Evolutionary conservation across 2,113 vertebrate species (phyloP).

Genomic region (Nicator chloris): DNA sequence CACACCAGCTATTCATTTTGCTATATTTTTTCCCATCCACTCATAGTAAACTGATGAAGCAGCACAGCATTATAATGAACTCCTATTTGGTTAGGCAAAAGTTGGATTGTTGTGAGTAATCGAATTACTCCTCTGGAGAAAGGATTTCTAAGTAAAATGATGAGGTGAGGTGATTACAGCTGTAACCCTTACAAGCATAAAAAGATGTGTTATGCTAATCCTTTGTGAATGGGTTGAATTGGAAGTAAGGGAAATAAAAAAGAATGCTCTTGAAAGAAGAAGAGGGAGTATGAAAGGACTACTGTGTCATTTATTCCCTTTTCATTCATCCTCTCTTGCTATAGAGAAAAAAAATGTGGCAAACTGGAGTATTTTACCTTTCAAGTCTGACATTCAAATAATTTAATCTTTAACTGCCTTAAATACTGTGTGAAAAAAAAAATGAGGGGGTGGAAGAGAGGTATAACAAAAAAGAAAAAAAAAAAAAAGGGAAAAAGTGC

Average conservation of each 20-base stretch:
- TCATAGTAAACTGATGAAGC: conserved; percentile 7
- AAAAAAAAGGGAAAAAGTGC: background rate
- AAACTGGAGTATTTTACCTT: conserved; percentile 18
- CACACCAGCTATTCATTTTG: conserved; percentile 15
- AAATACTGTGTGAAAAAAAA: background rate
- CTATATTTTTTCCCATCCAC: background rate
- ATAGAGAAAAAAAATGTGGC: background rate
- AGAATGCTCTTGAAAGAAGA: conserved; percentile 13
- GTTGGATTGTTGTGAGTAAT: conserved; percentile 29
- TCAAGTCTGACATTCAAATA: background rate
- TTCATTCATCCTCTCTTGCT: conserved; percentile 22
- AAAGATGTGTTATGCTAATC: conserved; percentile 61
- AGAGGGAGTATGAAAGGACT: conserved; percentile 27
- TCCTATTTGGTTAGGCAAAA: conserved; percentile 30
- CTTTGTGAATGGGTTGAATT: conserved; percentile 52
- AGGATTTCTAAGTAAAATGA: conserved; percentile 46
- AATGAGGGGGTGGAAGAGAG: background rate
- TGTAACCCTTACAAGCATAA: conserved; percentile 57
- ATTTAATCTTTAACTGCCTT: background rate
- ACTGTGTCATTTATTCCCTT: conserved; percentile 39
- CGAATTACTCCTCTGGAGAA: conserved; percentile 43
- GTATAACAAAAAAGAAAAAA: background rate
- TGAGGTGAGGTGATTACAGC: conserved; percentile 60
- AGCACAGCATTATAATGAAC: conserved; percentile 25
- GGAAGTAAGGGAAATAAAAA: conserved; percentile 34